Evolutionary conservation across 1,140 invertebrate species (phyloP).

Genomic region (Lepeophtheirus salmonis): DNA sequence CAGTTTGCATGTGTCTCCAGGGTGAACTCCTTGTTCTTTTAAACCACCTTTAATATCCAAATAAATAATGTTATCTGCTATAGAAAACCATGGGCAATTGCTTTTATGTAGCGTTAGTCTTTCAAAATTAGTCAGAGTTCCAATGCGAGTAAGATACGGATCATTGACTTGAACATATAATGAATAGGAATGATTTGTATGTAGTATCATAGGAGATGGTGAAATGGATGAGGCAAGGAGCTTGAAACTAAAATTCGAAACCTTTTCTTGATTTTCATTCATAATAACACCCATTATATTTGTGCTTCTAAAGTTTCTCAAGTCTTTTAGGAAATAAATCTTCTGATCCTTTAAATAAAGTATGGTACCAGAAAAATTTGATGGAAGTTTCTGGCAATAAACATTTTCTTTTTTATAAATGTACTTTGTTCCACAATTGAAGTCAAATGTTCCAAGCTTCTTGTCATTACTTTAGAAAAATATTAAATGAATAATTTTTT

Average conservation of each 20-base stretch:
- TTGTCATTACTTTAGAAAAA: neutral
- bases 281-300: neutral
- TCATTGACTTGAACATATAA: neutral
- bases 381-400: neutral
- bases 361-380: neutral
- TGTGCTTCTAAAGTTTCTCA: neutral
- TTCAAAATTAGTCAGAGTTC: neutral
- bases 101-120: neutral
- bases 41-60: neutral
- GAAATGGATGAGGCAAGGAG: neutral
- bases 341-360: neutral
- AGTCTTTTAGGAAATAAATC: neutral
- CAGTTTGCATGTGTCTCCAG: neutral
- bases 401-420: neutral
- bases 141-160: neutral
- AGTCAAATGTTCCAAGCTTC: neutral
- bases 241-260: neutral
- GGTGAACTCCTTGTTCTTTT: neutral
- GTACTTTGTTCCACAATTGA: neutral
- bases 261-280: neutral
- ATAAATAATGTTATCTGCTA: neutral
- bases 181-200: neutral
- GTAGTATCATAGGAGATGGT: neutral
- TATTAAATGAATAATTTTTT: neutral
- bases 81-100: neutral